Percentiles rank a stretch among this genome's conserved stretches.
Evolutionary conservation across 1,140 invertebrate species (phyloP).

Genomic region (Zaprionus vittiger): DNA sequence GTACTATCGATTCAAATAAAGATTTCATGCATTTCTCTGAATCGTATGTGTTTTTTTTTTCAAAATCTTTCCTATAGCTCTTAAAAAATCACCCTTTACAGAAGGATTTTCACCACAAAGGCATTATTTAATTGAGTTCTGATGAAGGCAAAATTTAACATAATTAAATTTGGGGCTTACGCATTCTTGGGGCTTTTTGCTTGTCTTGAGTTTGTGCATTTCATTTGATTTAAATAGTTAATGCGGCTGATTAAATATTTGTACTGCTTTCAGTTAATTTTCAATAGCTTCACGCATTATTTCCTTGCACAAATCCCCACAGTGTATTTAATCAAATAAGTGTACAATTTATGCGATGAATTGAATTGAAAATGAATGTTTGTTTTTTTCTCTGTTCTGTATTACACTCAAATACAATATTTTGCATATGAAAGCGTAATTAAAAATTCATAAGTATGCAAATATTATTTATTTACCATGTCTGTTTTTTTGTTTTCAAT

Average conservation of each 20-base stretch:
- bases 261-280: background rate
- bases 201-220: background rate
- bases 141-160: background rate
- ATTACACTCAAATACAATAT: background rate
- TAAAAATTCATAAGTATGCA: constrained; percentile 60
- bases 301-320: background rate
- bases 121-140: background rate
- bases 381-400: background rate
- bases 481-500: background rate
- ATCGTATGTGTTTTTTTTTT: no score
- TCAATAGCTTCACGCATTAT: background rate
- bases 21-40: no score
- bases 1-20: no score
- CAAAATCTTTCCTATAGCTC: no score
- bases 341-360: background rate
- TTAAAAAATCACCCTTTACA: no score
- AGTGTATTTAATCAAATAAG: constrained; percentile 4
- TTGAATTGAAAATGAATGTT: constrained; percentile 41
- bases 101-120: background rate
- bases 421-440: constrained; percentile 49
- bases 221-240: constrained; percentile 1
- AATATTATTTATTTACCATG: constrained; percentile 39
- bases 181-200: background rate
- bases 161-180: background rate
- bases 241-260: background rate